Conservation (phyloP, 1,140 invertebrate genomes). For the Harpegnathos saltator region DNA sequence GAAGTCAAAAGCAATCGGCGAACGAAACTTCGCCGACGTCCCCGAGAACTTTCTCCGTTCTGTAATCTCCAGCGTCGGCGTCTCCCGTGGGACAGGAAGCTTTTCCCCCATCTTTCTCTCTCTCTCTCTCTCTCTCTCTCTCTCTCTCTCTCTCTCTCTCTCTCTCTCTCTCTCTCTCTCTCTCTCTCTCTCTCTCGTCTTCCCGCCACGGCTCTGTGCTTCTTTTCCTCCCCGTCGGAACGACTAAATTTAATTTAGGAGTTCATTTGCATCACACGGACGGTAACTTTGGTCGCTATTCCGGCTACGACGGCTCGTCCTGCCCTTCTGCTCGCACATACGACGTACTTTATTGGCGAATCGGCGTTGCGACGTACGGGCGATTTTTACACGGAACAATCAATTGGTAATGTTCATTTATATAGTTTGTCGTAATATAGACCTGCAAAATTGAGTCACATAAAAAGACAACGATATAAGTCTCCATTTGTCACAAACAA, state of each 20-base stretch:
- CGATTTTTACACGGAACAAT: background rate
- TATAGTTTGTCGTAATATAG: no score
- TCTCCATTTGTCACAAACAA: no score
- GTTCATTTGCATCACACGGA: constrained; percentile 69
- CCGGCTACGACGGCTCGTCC: background rate
- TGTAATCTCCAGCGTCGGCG: constrained; percentile 38
- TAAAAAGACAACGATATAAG: no score
- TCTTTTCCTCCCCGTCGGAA: constrained; percentile 27
- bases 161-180: no score
- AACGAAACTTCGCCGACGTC: constrained; percentile 50
- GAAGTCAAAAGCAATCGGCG: constrained; percentile 46
- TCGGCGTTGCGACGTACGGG: background rate
- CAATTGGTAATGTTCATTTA: background rate
- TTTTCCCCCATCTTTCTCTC: background rate
- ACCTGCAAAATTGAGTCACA: no score
- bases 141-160: no score
- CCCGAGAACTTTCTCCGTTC: constrained; percentile 21
- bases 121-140: no score
- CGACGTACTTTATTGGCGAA: background rate
- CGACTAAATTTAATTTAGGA: constrained; percentile 73
- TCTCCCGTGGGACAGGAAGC: constrained; percentile 37
- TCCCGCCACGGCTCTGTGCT: background rate
- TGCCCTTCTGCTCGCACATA: background rate
- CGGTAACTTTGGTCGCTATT: constrained; percentile 47
- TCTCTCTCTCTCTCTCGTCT: no score